These are phyloP conservation scores for Aporrectodea caliginosa DNA, from an alignment of 1,140 invertebrate species.

Conservation along the genomic window DNA sequence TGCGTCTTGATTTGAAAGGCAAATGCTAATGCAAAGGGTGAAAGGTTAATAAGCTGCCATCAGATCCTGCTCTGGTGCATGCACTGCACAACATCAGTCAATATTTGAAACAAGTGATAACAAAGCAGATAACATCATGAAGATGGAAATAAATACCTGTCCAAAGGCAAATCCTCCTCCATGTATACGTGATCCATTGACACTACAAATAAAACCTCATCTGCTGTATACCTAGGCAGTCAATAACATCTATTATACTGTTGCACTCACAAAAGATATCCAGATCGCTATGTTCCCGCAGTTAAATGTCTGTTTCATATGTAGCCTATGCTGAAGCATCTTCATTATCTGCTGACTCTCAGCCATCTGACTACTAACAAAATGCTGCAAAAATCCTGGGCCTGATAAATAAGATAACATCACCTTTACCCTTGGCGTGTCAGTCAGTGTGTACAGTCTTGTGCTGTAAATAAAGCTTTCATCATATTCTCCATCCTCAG, in stretches of 20 bases:
- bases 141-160: background rate
- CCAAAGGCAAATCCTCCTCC: background rate
- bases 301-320: background rate
- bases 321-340: background rate
- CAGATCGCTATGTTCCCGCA: too few species aligned
- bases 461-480: too few species aligned
- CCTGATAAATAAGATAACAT: too few species aligned
- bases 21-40: background rate
- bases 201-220: too few species aligned
- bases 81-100: background rate
- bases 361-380: background rate
- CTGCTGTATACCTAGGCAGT: too few species aligned
- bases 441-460: too few species aligned
- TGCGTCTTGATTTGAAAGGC: background rate
- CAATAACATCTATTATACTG: background rate
- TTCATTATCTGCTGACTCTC: background rate
- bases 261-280: background rate
- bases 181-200: background rate
- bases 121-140: background rate
- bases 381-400: too few species aligned
- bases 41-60: background rate
- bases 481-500: too few species aligned
- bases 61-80: too few species aligned
- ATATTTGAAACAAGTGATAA: background rate
- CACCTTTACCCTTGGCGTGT: too few species aligned